Evolutionary conservation across 2,888 invertebrate genomes (phyloP).

Genomic region (Clanis bilineata): DNA sequence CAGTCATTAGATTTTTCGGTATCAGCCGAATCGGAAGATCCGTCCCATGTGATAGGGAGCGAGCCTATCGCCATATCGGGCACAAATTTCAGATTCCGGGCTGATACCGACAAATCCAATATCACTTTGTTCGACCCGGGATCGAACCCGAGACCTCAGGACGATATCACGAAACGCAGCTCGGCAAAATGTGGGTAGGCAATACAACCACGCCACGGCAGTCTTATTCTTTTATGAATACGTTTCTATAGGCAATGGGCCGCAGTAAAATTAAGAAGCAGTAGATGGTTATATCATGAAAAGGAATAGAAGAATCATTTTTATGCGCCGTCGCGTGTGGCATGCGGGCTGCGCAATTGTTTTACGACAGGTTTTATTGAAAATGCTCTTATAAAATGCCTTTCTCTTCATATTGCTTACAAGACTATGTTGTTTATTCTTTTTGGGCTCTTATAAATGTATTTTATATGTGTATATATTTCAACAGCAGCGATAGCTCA

Average conservation of each 20-base stretch:
- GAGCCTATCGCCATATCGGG: too few species aligned
- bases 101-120: too few species aligned
- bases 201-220: too few species aligned
- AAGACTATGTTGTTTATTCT: conserved; percentile 12
- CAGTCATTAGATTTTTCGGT: too few species aligned
- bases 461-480: not conserved
- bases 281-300: conserved; percentile 14
- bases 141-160: too few species aligned
- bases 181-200: too few species aligned
- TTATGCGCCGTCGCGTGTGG: conserved; percentile 41
- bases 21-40: too few species aligned
- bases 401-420: conserved; percentile 12
- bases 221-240: not conserved
- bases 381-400: conserved; percentile 24
- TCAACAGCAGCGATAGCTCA: too few species aligned
- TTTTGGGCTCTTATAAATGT: not conserved
- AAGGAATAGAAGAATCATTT: conserved; percentile 31
- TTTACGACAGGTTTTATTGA: conserved; percentile 42
- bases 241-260: not conserved
- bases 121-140: too few species aligned
- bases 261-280: conserved; percentile 13
- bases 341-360: conserved; percentile 47
- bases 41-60: too few species aligned
- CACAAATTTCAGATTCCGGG: too few species aligned
- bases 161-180: too few species aligned